A percentile compares a stretch with the other conserved stretches of the same genome.
Conservation (phyloP, 2,888 invertebrate species). For the Hemaris fuciformis region DNA sequence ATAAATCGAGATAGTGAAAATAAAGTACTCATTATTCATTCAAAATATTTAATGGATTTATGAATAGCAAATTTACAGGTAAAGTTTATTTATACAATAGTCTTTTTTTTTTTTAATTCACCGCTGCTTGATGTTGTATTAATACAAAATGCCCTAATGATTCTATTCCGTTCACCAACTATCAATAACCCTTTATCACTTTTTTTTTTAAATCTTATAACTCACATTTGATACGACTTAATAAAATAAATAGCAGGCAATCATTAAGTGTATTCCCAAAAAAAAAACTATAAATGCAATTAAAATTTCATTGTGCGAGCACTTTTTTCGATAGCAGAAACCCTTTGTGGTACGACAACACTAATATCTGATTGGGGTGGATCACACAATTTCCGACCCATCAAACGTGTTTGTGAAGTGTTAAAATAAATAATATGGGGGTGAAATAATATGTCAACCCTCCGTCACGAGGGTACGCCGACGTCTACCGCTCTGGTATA, state of each 20-base stretch:
- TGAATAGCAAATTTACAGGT: no score
- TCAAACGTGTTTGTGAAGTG: slow-evolving; percentile 7
- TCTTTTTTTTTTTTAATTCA: no score
- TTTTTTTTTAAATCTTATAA: no score
- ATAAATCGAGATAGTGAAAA: no score
- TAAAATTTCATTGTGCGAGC: background rate
- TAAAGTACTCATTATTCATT: no score
- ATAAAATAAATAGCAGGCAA: background rate
- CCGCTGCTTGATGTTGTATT: no score
- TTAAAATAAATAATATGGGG: slow-evolving; percentile 3
- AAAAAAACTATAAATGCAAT: background rate
- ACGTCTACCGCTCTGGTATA: background rate
- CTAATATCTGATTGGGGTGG: slow-evolving; percentile 36
- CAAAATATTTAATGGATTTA: no score
- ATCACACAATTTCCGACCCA: slow-evolving; percentile 35
- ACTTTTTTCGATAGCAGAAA: background rate
- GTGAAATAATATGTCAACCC: slow-evolving; percentile 18
- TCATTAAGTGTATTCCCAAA: background rate
- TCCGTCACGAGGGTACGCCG: background rate
- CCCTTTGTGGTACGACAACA: background rate
- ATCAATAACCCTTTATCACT: no score
- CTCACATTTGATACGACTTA: background rate
- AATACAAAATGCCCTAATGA: no score
- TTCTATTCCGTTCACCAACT: no score
- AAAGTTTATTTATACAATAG: no score